A percentile compares a stretch with the other conserved stretches of the same genome.
Evolutionary conservation across 2,888 invertebrate species (phyloP).

Genomic region (Dryococelus australis): DNA sequence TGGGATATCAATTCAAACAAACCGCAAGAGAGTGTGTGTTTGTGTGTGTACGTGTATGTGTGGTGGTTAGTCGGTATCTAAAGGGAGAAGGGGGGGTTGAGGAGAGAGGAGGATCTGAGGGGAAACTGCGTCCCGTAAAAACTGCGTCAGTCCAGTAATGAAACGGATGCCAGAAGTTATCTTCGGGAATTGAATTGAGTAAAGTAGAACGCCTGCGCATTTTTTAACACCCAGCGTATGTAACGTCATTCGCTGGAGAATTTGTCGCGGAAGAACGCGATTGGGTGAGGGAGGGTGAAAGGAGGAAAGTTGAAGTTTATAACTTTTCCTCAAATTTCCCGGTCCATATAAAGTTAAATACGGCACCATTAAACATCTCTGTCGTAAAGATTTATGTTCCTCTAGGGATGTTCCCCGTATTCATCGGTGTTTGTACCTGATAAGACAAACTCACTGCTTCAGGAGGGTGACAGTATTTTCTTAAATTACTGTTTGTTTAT

Average conservation of each 20-base stretch:
- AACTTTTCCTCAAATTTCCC: background rate
- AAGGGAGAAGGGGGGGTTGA: too few species aligned
- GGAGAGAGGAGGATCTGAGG: background rate
- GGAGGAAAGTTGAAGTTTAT: background rate
- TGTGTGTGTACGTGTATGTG: background rate
- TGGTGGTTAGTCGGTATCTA: too few species aligned
- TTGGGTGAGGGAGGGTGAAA: background rate
- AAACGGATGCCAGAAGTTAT: background rate
- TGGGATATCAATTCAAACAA: constrained; percentile 16
- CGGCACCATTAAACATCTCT: too few species aligned
- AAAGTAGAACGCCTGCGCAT: background rate
- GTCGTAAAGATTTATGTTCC: too few species aligned
- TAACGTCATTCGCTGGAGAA: background rate
- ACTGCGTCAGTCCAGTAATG: background rate
- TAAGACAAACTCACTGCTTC: too few species aligned
- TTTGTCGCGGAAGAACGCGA: background rate
- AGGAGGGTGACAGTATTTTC: too few species aligned
- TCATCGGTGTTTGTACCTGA: too few species aligned
- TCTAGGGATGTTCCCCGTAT: too few species aligned
- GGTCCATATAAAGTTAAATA: background rate
- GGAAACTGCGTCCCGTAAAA: background rate
- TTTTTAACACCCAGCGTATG: background rate
- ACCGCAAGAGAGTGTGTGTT: background rate
- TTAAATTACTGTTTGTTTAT: too few species aligned
- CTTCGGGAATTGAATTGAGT: constrained; percentile 1